Conservation (phyloP, 2,113 vertebrate species). For the Salminus brasiliensis region DNA sequence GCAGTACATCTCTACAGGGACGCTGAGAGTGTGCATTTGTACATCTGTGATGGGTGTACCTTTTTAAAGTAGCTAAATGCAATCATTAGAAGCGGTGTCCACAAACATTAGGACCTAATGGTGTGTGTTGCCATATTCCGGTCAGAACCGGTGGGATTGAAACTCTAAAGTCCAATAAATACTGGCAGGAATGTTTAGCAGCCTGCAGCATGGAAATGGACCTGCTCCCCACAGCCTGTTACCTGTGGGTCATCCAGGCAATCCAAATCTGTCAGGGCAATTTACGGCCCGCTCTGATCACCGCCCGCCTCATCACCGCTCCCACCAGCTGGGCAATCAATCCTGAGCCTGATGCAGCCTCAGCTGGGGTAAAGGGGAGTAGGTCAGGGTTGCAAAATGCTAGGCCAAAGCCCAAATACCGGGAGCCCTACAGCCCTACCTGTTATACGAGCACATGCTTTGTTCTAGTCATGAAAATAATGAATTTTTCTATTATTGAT, state of each 20-base stretch:
- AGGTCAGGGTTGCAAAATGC: constrained; percentile 15
- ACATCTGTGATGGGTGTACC: no score
- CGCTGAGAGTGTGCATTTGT: no score
- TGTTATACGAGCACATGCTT: neutral
- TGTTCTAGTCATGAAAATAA: neutral
- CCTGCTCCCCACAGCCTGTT: neutral
- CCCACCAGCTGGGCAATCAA: constrained; percentile 35
- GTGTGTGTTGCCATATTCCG: no score
- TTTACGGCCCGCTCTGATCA: constrained; percentile 33
- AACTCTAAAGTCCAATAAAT: neutral
- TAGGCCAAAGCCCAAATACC: neutral
- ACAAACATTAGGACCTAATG: no score
- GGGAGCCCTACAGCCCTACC: neutral
- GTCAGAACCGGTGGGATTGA: no score
- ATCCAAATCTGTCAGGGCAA: constrained; percentile 39
- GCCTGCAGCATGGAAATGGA: neutral
- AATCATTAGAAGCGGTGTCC: no score
- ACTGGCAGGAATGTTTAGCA: neutral
- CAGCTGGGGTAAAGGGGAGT: constrained; percentile 7
- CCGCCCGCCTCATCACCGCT: constrained; percentile 29
- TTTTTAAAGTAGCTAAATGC: no score
- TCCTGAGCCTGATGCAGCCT: constrained; percentile 24
- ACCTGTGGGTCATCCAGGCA: constrained; percentile 36
- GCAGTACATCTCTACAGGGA: no score
- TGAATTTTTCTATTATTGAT: neutral